Base-by-base conservation (phyloP, 2,113 vertebrate genomes). In the Pygathrix nemaeus region DNA sequence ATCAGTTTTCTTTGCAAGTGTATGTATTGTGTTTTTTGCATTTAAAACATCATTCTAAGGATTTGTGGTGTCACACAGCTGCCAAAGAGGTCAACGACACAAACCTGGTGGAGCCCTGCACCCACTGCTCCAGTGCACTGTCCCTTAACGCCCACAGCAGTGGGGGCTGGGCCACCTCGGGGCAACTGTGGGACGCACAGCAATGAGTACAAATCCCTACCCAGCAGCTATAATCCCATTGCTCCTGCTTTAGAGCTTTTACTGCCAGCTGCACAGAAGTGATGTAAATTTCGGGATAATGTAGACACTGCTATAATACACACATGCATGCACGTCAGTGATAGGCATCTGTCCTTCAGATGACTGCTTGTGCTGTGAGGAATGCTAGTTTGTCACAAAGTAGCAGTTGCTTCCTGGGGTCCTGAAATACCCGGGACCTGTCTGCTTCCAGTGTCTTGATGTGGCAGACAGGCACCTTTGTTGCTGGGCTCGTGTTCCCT, bases 21-120 rank as follows among this genome's bases (percentile, higher is more conserved):
- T 38, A 0, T 4, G 32, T 40, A 1, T 5, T 5, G 10, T 68
- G 68, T 55, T 43, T 13, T 25, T 17, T 1, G 7, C 17, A 1
- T 11, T 23, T 17, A 3, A 9, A 38, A 61, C 17, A 0, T 8
- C 6, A 80, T 68, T 48, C 84, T 48, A 48, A 32, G 87, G 72
- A 59, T 27, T 6, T 23, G 23, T 57, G 72, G 40, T 14, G 72
- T 61, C 43, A 10, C 14, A 6, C 20, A 70, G 73, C 50, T 68
- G 40, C 25, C 88, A 38, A 2, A 11, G 78, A 21, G 64, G 21
- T 23, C 48, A 4, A 2, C 3, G 32, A 32, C 32, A 30, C 17
- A 40, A 0, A 35, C n/a, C 0, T 23, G 40, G 12, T 3, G 3
- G 88, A 48, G 20, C 35, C 17, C 52, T 14, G 20, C 10, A 6